These are phyloP conservation scores for Drosophila nigricruria DNA, from an alignment of 2,888 invertebrate genomes.

Conservation along the genomic window DNA sequence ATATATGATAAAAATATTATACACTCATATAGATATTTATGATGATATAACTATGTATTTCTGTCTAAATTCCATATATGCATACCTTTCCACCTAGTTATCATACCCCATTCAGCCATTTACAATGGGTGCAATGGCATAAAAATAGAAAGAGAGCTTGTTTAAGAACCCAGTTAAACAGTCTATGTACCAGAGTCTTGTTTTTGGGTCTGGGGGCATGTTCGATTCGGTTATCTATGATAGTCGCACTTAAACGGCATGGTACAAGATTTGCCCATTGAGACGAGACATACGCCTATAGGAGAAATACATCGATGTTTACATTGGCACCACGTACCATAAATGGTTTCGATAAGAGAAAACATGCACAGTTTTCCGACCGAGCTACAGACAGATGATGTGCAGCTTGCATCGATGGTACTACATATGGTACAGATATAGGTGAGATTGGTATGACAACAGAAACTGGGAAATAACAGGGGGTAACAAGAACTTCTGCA, in stretches of 20 bases:
- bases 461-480: not conserved
- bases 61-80: no score
- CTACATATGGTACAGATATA: not conserved
- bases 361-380: constrained; percentile 46
- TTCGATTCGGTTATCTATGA: constrained; percentile 63
- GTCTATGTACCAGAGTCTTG: constrained; percentile 23
- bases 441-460: not conserved
- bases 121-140: not conserved
- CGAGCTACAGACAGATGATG: not conserved
- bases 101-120: not conserved
- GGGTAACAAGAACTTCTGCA: no score
- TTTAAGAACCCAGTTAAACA: constrained; percentile 22
- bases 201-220: constrained; percentile 41
- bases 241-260: constrained; percentile 43
- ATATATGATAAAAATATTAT: no score
- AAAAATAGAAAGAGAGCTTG: constrained; percentile 19
- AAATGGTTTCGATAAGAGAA: constrained; percentile 61
- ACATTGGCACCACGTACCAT: constrained; percentile 54
- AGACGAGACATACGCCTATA: constrained; percentile 55
- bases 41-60: no score
- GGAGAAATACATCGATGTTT: constrained; percentile 35
- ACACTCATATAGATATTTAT: no score
- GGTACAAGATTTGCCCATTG: constrained; percentile 77
- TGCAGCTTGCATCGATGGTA: not conserved
- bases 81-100: no score